Evolutionary conservation across 2,888 invertebrate species (phyloP).

Genomic region (Protophormia terraenovae): DNA sequence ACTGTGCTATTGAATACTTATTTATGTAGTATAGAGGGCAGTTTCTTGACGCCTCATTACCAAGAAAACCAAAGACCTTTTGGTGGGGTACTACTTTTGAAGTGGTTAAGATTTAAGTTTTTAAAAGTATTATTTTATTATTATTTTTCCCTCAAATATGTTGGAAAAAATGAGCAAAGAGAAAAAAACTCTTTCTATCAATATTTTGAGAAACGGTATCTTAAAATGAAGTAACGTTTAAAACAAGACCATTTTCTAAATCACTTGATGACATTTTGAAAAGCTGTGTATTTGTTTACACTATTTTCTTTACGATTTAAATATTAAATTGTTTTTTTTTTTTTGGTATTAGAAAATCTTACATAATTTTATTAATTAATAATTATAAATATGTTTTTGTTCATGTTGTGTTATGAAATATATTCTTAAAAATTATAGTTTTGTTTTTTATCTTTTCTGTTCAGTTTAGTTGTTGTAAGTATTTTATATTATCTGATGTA

Average conservation of each 20-base stretch:
- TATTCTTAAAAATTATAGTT: constrained; percentile 67
- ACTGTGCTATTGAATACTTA: too few species aligned
- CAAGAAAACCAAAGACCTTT: too few species aligned
- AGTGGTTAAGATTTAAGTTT: too few species aligned
- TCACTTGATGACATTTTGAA: background rate
- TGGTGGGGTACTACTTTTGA: too few species aligned
- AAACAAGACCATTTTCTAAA: background rate
- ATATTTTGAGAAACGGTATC: too few species aligned
- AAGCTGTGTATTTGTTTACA: constrained; percentile 29
- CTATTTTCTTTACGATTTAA: constrained; percentile 17
- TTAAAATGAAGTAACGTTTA: too few species aligned
- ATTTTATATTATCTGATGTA: constrained; percentile 55
- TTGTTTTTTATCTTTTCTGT: constrained; percentile 6
- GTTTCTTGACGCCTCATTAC: too few species aligned
- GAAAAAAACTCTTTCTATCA: too few species aligned
- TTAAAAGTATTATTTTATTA: too few species aligned
- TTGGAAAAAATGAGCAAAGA: too few species aligned
- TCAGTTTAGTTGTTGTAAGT: constrained; percentile 53
- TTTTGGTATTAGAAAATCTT: constrained; percentile 53
- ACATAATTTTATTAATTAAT: constrained; percentile 48
- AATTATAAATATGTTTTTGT: constrained; percentile 45
- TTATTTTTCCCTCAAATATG: too few species aligned
- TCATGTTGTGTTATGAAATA: constrained; percentile 50
- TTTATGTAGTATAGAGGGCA: too few species aligned
- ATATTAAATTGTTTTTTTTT: constrained; percentile 14